Base-by-base conservation (phyloP, 2,113 vertebrate species). In the Galeopterus variegatus region DNA sequence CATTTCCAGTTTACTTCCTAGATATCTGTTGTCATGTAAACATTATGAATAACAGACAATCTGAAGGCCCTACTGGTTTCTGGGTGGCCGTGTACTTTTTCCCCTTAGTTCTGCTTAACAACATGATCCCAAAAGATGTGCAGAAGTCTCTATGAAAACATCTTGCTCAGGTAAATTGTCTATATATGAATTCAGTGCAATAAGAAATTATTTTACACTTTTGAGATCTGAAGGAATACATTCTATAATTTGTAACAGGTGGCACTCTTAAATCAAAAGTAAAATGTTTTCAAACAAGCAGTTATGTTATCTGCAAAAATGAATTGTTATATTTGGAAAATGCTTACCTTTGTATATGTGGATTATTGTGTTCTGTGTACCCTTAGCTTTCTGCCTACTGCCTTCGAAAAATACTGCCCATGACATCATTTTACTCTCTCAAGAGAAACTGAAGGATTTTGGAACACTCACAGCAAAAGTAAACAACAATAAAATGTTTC, bases 401-500 rank as follows among this genome's bases (percentile, higher is more conserved):
- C 18, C 23, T 95, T 87, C 1, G 3, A 75, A 97, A 97, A 95
- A 87, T 52, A 87, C 41, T 97, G 65, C 62, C 13, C 87, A 65
- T 67, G 36, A 82, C 17, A 94, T 91, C 36, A 88, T 92, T 56
- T 97, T 91, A 91, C n/a, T 84, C 62, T 93, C 56, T 92, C 69
- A 92, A 94, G 56, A 88, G 41, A 28, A 95, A 97, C 58, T 95
- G 52, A 95, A 52, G 8, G 79, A 92, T 89, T 93, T 86, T 86
- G 70, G 41, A 91, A 26, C 12, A 89, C 65, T 92, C 17, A 75
- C 18, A 85, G 67, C 14, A 95, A 95, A 87, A 95, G 45, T 69
- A 95, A 97, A 91, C 48, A 95, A 18, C 9, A 84, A 62, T 89
- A 94, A 93, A 96, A 94, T 73, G 9, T 95, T 90, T 95, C 86